These are phyloP conservation scores for Poeciliopsis turneri DNA, from an alignment of 2,797 vertebrate species.

Conservation along the genomic window DNA sequence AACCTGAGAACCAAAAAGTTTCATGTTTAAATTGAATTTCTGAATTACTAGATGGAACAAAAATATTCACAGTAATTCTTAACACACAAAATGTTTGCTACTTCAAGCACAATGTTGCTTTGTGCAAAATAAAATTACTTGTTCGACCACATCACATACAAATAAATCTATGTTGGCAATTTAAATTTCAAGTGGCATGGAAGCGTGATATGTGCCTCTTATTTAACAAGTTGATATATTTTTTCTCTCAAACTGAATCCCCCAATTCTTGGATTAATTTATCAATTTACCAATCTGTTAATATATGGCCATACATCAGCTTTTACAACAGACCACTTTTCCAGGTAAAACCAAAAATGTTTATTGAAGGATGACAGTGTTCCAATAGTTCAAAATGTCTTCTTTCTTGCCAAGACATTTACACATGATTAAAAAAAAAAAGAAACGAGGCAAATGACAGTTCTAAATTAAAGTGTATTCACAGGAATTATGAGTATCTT, in stretches of 20 bases:
- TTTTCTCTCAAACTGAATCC: constrained; percentile 66
- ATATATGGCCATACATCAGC: constrained; percentile 41
- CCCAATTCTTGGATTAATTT: constrained; percentile 52
- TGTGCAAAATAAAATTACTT: constrained; percentile 25
- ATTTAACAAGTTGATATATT: constrained; percentile 64
- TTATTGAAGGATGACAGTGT: constrained; percentile 11
- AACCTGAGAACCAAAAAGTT: constrained; percentile 4
- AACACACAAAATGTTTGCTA: constrained; percentile 27
- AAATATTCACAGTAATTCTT: constrained; percentile 23
- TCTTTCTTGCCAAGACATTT: constrained; percentile 1
- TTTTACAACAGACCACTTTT: constrained; percentile 24
- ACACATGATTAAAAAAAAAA: background rate
- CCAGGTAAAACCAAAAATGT: constrained; percentile 12
- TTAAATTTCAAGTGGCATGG: constrained; percentile 53
- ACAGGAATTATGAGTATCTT: background rate
- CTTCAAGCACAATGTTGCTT: constrained; percentile 23
- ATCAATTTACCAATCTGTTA: constrained; percentile 55
- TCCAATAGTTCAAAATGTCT: background rate
- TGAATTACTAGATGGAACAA: background rate
- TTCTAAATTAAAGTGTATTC: background rate
- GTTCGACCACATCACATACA: background rate
- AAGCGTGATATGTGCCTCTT: constrained; percentile 45
- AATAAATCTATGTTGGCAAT: constrained; percentile 28
- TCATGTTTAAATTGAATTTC: constrained; percentile 29
- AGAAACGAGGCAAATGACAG: background rate